Conservation (phyloP, 1,140 invertebrate genomes). For the Colletes gigas region DNA sequence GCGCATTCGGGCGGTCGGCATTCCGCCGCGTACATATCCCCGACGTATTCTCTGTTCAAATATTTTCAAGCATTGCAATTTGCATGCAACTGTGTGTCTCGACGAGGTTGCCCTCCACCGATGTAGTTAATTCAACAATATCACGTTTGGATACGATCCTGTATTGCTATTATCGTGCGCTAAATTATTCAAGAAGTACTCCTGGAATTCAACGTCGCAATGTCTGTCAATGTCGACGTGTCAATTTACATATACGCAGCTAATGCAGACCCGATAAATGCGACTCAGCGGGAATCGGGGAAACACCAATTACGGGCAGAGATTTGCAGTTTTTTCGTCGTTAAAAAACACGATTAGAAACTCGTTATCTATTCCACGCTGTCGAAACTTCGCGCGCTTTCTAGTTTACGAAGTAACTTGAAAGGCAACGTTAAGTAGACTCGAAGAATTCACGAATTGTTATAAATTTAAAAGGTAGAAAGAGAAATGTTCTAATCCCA, state of each 20-base stretch:
- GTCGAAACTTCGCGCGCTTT: too few relatives aligned
- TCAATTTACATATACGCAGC: neutral
- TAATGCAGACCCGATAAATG: neutral
- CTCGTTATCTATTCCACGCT: neutral
- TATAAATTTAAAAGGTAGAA: too few relatives aligned
- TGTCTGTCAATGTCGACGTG: neutral
- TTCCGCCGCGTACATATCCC: neutral
- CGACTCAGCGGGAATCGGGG: neutral
- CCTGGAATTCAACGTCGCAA: neutral
- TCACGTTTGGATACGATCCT: slow-evolving; percentile 8
- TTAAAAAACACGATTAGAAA: neutral
- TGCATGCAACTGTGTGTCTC: slow-evolving; percentile 1
- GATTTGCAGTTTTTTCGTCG: neutral
- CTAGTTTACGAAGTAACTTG: too few relatives aligned
- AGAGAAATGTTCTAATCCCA: too few relatives aligned
- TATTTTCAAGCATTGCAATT: slow-evolving; percentile 22
- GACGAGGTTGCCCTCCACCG: neutral
- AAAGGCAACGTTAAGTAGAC: too few relatives aligned
- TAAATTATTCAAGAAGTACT: neutral
- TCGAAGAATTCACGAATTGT: too few relatives aligned
- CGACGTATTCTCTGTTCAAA: slow-evolving; percentile 9
- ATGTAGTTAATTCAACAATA: slow-evolving; percentile 43
- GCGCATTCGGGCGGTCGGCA: neutral
- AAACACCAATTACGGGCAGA: neutral
- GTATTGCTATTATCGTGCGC: slow-evolving; percentile 20